Conservation (phyloP, 2,888 invertebrate species). For the Taenaris catops region DNA sequence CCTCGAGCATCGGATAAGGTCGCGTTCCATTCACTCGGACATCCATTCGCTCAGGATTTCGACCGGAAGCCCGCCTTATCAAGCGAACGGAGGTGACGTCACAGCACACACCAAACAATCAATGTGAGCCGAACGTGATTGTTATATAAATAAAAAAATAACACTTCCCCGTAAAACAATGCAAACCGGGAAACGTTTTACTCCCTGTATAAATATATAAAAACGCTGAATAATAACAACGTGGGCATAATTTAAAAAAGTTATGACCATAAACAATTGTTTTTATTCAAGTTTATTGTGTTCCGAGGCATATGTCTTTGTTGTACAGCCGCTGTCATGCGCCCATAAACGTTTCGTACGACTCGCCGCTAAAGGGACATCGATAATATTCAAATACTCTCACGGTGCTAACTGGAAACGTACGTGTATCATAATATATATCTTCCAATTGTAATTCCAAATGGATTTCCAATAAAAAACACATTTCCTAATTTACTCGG, state of each 20-base stretch:
- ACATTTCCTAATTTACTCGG: slow-evolving; percentile 75
- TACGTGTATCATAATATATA: slow-evolving; percentile 55
- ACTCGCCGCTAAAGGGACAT: slow-evolving; percentile 27
- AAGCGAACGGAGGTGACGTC: slow-evolving; percentile 70
- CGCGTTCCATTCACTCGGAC: slow-evolving; percentile 32
- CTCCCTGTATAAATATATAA: slow-evolving; percentile 38
- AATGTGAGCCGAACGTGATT: slow-evolving; percentile 65
- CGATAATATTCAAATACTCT: slow-evolving; percentile 52
- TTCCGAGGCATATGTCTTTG: slow-evolving; percentile 18
- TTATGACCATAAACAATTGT: slow-evolving; percentile 20
- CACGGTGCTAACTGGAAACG: slow-evolving; percentile 59
- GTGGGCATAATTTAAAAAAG: slow-evolving; percentile 23
- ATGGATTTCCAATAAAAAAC: slow-evolving; percentile 71
- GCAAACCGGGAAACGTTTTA: slow-evolving; percentile 52
- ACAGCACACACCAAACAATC: slow-evolving; percentile 48
- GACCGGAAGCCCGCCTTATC: slow-evolving; percentile 74
- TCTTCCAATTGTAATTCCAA: slow-evolving; percentile 64
- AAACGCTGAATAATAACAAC: slow-evolving; percentile 17
- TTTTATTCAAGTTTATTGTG: slow-evolving; percentile 21
- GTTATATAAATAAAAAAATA: slow-evolving; percentile 67
- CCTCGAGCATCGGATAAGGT: slow-evolving; percentile 36
- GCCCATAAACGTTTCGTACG: slow-evolving; percentile 23
- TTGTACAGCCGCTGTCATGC: slow-evolving; percentile 21
- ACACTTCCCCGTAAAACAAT: slow-evolving; percentile 60
- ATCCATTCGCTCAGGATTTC: slow-evolving; percentile 47